Evolutionary conservation across 2,113 vertebrate genomes (phyloP), one percentile per base, ranked within the genome.

Genomic region (Neotragus moschatus): DNA sequence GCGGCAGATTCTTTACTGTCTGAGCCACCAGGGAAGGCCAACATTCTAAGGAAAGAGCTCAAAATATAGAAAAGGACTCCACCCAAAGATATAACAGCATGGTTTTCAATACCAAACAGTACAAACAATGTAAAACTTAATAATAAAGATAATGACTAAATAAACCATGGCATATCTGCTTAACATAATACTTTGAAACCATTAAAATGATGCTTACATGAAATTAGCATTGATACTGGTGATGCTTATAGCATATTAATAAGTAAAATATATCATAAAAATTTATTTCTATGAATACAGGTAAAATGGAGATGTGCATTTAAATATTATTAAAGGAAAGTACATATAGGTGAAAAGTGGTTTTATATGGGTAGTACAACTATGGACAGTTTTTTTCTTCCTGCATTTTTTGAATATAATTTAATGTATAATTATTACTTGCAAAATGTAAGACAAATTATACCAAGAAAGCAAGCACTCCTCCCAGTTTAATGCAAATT

Each of bases 401-500:
- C 39, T 88, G 49, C 17, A 85, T 88, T 97, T 94, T 96, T 93
- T 55, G 91, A 86, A 87, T 94, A 26, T 93, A 84, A 90, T 85
- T 94, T 98, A 96, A 88, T 92, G 85, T 95, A 90, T 86, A 95
- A 55, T 36, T 96, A 49, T 90, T 92, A 88, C 91, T 94, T 96
- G 66, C 30, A 90, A 95, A 84, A 82, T 26, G 45, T 86, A 93
- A 63, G 94, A 90, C 66, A 98, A 90, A 98, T 95, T 98, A 82
- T 70, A 86, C 28, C 16, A 88, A 91, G 55, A 93, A 96, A 92
- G 51, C 61, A 97, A 97, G 55, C 73, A 84, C 79, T 89, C 2
- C 79, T 96, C 39, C 53, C 61, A 95, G 81, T 86, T 92, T 91
- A 86, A 94, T 94, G 90, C 53, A 95, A 94, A 95, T 95, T 91